Evolutionary conservation across 92 coral and sea anemone genomes (phyloP), one percentile per base, ranked within the genome.

Genomic region (Epizoanthus illoricatus): DNA sequence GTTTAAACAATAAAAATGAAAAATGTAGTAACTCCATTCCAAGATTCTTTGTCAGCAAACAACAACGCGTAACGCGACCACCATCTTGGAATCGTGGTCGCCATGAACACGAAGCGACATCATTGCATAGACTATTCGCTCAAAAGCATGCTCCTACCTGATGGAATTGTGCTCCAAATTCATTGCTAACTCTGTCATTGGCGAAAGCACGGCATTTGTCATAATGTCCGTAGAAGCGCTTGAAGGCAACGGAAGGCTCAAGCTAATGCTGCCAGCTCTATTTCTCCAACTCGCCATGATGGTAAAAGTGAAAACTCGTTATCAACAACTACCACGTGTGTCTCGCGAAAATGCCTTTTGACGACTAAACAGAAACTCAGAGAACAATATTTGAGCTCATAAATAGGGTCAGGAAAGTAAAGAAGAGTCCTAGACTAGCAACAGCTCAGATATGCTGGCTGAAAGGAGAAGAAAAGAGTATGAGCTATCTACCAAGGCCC

Each of bases 171-270:
- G 87, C 74, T 97, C 97, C 54, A 94, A 81, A 87, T 90, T 97
- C 90, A 86, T 88, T 43, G 99, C 88, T 36, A 97, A 81, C 92
- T 97, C 94, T 45, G 99, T 90, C 84, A 97, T 90, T 42, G 99
- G 99, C 57, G 99, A 97, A 85, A 94, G 94, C 52, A 94, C 94
- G 39, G 93, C 94, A 75, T 83, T 86, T 69, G 97, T 88, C 47
- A 84, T 87, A 28, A 83, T 79, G 74, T 93, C 94, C 57, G 84
- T 54, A 8, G 92, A 75, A 75, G 86, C 74, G 52, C 84, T 85
- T 65, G 86, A 67, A 81, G 92, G 70, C 73, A 64, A 80, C 80
- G 93, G 88, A 65, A 91, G 88, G 36, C 90, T 89, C 71, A 90
- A 92, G 73, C 91, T 91, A 39, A 93, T 80, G 80, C 97, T 93